A percentile compares a stretch with the other conserved stretches of the same genome.
These are phyloP conservation scores for Sebastes melanostomus DNA, from an alignment of 2,797 vertebrate species.

Conservation along the genomic window DNA sequence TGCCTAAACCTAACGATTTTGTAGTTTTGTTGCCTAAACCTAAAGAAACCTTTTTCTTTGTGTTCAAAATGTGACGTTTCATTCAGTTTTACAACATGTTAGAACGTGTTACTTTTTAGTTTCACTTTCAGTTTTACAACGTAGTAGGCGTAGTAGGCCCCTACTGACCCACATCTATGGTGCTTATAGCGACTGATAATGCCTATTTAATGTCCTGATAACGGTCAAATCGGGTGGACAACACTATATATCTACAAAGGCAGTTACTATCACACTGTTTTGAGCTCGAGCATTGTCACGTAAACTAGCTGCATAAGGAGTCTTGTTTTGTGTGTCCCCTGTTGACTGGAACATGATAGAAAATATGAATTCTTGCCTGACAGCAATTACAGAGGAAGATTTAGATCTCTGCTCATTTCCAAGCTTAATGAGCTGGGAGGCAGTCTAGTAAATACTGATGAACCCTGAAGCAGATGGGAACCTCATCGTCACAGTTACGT, in stretches of 20 bases:
- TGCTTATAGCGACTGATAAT: too few species aligned
- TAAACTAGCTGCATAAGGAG: neutral
- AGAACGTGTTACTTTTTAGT: too few species aligned
- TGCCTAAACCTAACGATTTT: too few species aligned
- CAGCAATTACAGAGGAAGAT: conserved; percentile 47
- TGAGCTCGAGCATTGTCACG: neutral
- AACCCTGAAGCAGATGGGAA: conserved; percentile 57
- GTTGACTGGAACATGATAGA: conserved; percentile 12
- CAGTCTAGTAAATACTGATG: conserved; percentile 58
- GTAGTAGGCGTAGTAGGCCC: too few species aligned
- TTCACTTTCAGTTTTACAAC: too few species aligned
- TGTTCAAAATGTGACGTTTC: rapidly evolving
- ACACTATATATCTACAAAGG: neutral
- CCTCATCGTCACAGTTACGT: conserved; percentile 23
- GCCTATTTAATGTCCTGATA: too few species aligned
- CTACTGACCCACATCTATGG: too few species aligned
- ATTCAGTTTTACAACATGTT: rapidly evolving
- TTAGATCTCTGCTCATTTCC: conserved; percentile 46
- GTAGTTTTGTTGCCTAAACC: too few species aligned
- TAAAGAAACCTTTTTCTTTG: rapidly evolving
- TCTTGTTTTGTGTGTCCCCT: neutral
- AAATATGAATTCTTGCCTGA: conserved; percentile 39
- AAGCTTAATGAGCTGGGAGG: conserved; percentile 63
- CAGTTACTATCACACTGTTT: neutral
- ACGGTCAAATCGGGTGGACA: neutral